phyloP scores from a whole-genome alignment of 2,797 vertebrate genomes.

The Spheniscus humboldti region DNA sequence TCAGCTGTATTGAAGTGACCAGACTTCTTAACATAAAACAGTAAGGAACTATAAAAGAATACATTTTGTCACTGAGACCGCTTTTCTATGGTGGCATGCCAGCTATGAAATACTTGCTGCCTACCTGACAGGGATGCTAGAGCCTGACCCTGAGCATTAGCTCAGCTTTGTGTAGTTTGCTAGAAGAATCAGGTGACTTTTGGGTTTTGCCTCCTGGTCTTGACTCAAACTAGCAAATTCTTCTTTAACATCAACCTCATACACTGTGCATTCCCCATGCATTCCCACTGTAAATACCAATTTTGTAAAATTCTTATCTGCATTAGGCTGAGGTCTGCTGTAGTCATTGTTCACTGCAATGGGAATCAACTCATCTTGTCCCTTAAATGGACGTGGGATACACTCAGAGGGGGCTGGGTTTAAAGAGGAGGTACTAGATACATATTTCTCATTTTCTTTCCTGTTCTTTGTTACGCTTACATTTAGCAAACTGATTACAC shows the following conservation, averaged over 20 bases:
- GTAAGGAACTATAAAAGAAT: not conserved
- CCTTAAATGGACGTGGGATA: not conserved
- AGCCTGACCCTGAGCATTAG: not conserved
- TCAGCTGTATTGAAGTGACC: not conserved
- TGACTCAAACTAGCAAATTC: not conserved
- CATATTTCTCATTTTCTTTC: not conserved
- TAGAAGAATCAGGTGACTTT: not conserved
- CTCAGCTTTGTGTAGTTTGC: not conserved
- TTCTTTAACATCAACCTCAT: not conserved
- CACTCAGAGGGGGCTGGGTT: not conserved
- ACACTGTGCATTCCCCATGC: not conserved
- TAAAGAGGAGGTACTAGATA: not conserved
- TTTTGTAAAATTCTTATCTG: not conserved
- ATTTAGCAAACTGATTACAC: not conserved
- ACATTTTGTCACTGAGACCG: not conserved
- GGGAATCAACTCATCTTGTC: not conserved
- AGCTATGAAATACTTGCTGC: not conserved
- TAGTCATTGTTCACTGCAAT: not conserved
- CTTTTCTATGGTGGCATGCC: not conserved
- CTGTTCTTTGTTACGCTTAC: not conserved
- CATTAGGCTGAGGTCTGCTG: not conserved
- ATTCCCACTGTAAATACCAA: not conserved
- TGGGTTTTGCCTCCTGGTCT: not conserved
- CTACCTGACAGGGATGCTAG: not conserved
- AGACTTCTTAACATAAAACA: not conserved